Evolutionary conservation across 2,113 vertebrate species (phyloP).

Genomic region (Mirounga angustirostris): DNA sequence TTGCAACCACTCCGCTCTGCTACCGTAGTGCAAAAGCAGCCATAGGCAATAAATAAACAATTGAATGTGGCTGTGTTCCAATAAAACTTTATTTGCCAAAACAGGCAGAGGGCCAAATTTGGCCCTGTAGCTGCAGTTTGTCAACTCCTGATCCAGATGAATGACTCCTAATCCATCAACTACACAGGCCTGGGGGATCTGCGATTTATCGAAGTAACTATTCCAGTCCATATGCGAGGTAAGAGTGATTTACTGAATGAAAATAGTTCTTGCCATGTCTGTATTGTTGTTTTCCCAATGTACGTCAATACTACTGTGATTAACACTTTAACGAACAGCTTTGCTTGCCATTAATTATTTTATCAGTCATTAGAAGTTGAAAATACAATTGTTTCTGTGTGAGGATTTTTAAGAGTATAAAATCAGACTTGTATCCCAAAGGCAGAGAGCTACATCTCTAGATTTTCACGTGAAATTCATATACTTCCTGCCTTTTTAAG

Average conservation of each 20-base stretch:
- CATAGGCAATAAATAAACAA: constrained; percentile 45
- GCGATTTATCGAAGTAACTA: neutral
- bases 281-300: neutral
- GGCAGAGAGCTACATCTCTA: neutral
- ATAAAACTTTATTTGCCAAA: constrained; percentile 76
- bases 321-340: neutral
- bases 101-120: neutral
- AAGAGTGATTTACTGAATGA: neutral
- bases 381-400: neutral
- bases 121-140: neutral
- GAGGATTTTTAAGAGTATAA: neutral
- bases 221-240: neutral
- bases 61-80: constrained; percentile 40
- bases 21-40: neutral
- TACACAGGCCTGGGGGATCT: neutral
- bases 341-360: constrained; percentile 4
- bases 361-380: neutral
- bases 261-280: neutral
- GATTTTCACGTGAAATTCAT: neutral
- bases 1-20: constrained; percentile 12
- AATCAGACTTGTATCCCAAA: neutral
- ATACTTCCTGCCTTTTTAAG: neutral
- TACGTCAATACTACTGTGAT: neutral
- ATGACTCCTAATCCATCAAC: neutral
- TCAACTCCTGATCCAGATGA: neutral